phyloP scores from a whole-genome alignment of 1,140 invertebrate species.

The Aphelinus atriplicis region DNA sequence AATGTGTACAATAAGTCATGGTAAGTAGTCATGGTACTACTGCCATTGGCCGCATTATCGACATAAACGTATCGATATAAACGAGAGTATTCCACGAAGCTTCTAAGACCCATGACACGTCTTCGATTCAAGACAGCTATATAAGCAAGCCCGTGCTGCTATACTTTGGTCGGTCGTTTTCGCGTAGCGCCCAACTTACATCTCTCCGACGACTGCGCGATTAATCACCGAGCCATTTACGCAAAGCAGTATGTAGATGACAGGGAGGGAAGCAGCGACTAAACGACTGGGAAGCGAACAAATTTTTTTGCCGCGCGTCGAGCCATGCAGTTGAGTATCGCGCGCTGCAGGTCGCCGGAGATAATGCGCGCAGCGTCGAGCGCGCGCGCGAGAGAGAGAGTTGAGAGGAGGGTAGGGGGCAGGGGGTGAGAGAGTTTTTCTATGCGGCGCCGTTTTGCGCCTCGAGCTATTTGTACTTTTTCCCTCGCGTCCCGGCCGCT shows the following conservation, averaged over 20 bases:
- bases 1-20: too few relatives aligned
- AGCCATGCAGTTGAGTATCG: neutral
- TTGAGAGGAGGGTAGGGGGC: too few relatives aligned
- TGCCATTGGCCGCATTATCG: too few relatives aligned
- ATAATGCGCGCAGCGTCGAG: constrained; percentile 5
- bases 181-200: neutral
- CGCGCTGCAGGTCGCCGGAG: neutral
- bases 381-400: too few relatives aligned
- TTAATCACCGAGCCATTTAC: constrained; percentile 8
- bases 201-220: neutral
- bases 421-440: too few relatives aligned
- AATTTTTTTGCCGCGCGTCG: constrained; percentile 7
- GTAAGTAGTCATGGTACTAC: too few relatives aligned
- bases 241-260: neutral
- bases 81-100: too few relatives aligned
- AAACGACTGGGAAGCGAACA: neutral
- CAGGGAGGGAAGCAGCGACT: neutral
- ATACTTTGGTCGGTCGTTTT: neutral
- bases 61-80: too few relatives aligned
- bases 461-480: neutral
- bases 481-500: neutral
- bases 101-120: too few relatives aligned
- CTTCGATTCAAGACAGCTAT: too few relatives aligned
- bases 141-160: neutral
- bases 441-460: neutral